phyloP scores from a whole-genome alignment of 2,113 vertebrate species.

The Austrofundulus limnaeus region DNA sequence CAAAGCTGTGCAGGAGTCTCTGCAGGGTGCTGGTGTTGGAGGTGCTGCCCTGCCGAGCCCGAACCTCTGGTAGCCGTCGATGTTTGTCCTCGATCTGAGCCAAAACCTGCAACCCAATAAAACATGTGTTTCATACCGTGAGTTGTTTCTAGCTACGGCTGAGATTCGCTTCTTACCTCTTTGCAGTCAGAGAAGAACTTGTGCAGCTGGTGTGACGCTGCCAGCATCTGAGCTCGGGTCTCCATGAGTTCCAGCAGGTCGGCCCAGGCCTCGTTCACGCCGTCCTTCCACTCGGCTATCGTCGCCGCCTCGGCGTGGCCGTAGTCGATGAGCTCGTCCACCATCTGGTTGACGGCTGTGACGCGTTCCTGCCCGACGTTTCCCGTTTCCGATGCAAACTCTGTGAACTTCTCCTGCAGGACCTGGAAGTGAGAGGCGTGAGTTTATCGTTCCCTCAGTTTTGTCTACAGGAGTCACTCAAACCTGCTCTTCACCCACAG shows the following conservation, averaged over 20 bases:
- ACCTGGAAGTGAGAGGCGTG: conserved; percentile 59
- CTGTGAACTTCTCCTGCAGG: conserved; percentile 94
- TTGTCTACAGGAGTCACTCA: too few species aligned
- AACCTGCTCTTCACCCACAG: neutral
- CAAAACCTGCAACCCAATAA: conserved; percentile 71
- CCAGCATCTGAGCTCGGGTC: conserved; percentile 90
- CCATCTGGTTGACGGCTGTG: conserved; percentile 93
- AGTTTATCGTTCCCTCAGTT: too few species aligned
- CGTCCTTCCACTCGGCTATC: conserved; percentile 97
- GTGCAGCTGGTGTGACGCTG: conserved; percentile 91
- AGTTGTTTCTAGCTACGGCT: neutral
- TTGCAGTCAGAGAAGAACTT: conserved; percentile 94
- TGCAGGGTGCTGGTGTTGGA: conserved; percentile 87
- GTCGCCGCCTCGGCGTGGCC: conserved; percentile 90
- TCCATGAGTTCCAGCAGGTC: conserved; percentile 96
- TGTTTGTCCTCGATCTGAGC: conserved; percentile 91
- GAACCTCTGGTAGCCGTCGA: conserved; percentile 84
- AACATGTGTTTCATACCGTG: neutral
- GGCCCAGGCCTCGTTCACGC: conserved; percentile 94
- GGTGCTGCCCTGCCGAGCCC: conserved; percentile 76
- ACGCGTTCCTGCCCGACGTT: conserved; percentile 88
- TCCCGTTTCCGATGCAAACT: conserved; percentile 89
- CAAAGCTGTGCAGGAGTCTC: conserved; percentile 87
- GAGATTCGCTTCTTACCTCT: conserved; percentile 70
- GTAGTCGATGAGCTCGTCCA: conserved; percentile 94